A percentile compares a stretch with the other conserved stretches of the same genome.
These are phyloP conservation scores for Drosophila phalerata DNA, from an alignment of 2,888 invertebrate species.

Conservation along the genomic window DNA sequence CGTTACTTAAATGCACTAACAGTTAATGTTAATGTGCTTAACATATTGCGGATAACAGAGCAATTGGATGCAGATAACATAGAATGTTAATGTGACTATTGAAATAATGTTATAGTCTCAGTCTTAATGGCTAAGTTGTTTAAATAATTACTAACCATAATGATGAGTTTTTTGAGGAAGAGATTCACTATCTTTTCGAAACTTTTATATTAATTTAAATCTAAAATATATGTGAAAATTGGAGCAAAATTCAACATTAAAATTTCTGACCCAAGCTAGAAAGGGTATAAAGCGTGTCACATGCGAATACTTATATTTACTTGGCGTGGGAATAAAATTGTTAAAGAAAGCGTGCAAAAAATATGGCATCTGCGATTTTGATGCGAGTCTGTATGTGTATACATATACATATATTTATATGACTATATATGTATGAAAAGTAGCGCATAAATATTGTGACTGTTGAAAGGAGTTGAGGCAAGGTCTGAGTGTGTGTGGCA, in stretches of 20 bases:
- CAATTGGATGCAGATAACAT: too few relatives aligned
- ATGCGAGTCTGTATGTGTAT: constrained; percentile 15
- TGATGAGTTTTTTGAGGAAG: too few relatives aligned
- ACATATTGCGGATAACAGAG: too few relatives aligned
- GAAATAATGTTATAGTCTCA: too few relatives aligned
- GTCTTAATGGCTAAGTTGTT: too few relatives aligned
- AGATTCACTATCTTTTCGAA: too few relatives aligned
- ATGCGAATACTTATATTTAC: constrained; percentile 9
- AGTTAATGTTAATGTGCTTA: neutral
- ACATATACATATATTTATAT: constrained; percentile 9
- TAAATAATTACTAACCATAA: too few relatives aligned
- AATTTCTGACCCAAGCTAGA: neutral
- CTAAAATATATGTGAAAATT: neutral
- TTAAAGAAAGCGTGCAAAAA: constrained; percentile 61
- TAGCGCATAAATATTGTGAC: constrained; percentile 63
- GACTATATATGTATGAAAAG: constrained; percentile 45
- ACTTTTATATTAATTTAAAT: too few relatives aligned
- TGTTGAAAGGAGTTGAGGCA: constrained; percentile 28
- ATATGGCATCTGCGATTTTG: constrained; percentile 72
- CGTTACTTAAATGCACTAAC: constrained; percentile 15
- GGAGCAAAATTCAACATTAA: neutral
- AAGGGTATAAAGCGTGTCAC: constrained; percentile 22
- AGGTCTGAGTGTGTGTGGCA: constrained; percentile 37
- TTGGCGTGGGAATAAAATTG: constrained; percentile 41
- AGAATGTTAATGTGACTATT: too few relatives aligned